phyloP scores from a whole-genome alignment of 2,888 invertebrate species.

The Ganaspis brasiliensis region DNA sequence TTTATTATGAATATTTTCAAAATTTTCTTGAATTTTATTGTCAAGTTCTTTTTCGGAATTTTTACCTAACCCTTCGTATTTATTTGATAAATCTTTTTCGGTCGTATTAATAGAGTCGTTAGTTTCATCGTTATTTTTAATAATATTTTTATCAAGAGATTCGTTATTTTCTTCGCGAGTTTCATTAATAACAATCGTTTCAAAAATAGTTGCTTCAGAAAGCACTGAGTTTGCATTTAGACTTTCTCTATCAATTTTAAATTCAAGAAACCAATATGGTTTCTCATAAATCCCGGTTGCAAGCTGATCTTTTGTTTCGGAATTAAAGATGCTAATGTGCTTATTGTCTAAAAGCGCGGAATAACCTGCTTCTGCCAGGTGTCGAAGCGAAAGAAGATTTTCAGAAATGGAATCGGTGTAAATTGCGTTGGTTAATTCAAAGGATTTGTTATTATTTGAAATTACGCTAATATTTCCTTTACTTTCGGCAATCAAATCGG shows the following conservation, averaged over 20 bases:
- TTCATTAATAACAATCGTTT: neutral
- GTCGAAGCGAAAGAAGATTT: slow-evolving; percentile 29
- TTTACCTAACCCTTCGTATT: neutral
- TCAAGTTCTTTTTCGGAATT: neutral
- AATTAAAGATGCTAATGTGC: neutral
- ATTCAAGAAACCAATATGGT: neutral
- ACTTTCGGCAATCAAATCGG: slow-evolving; percentile 41
- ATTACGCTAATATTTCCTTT: slow-evolving; percentile 23
- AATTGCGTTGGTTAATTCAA: slow-evolving; percentile 39
- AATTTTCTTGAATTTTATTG: neutral
- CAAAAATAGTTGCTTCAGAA: neutral
- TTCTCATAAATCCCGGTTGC: neutral
- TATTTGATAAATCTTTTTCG: neutral
- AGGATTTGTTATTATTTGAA: neutral
- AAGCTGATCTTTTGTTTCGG: neutral
- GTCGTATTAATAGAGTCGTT: neutral
- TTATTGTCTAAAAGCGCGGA: neutral
- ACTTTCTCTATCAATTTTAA: neutral
- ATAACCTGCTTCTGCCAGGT: slow-evolving; percentile 27
- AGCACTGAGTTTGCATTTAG: neutral
- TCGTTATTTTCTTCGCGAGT: neutral
- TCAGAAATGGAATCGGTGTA: neutral
- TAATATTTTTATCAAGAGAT: neutral
- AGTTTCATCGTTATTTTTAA: neutral
- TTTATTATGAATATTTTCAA: neutral